Evolutionary conservation across 2,797 vertebrate genomes (phyloP).

Genomic region (Clamator glandarius): DNA sequence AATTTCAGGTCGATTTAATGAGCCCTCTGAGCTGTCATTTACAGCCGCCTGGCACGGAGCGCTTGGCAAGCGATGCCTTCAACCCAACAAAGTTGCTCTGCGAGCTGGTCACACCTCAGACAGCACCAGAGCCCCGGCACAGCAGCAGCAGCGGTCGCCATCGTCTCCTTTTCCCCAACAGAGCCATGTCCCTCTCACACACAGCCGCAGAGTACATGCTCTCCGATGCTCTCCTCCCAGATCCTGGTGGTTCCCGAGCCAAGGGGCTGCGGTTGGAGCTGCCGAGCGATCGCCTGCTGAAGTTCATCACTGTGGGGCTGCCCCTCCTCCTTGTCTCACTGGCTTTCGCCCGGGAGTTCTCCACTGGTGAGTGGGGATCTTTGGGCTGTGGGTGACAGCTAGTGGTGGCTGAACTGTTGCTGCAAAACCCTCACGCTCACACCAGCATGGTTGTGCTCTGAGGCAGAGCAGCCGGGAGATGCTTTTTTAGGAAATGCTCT

Average conservation of each 20-base stretch:
- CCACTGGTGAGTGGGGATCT: slow-evolving; percentile 81
- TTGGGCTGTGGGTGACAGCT: accelerated
- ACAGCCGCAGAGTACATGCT: slow-evolving; percentile 92
- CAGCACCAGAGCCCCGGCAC: accelerated
- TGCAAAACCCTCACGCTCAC: not conserved
- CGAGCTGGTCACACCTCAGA: not conserved
- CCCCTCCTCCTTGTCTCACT: slow-evolving; percentile 91
- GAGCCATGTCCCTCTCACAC: slow-evolving; percentile 90
- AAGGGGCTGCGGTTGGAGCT: slow-evolving; percentile 89
- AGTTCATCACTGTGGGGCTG: slow-evolving; percentile 90
- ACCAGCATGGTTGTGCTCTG: accelerated
- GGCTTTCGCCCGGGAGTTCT: slow-evolving; percentile 92
- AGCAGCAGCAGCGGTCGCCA: not conserved
- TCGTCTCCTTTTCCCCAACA: not conserved
- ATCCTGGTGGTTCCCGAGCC: slow-evolving; percentile 74
- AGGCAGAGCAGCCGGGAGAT: not conserved
- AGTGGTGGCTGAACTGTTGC: accelerated
- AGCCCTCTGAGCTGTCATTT: not conserved
- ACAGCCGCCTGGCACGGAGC: not conserved
- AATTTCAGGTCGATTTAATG: not conserved
- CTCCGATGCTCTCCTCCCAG: slow-evolving; percentile 90
- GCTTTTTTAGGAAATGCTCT: not conserved
- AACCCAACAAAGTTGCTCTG: not conserved
- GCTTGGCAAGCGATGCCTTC: not conserved
- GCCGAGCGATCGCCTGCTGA: slow-evolving; percentile 91